A percentile compares a stretch with the other conserved stretches of the same genome.
Evolutionary conservation across 2,113 vertebrate genomes (phyloP).

Genomic region (Miniopterus natalensis): DNA sequence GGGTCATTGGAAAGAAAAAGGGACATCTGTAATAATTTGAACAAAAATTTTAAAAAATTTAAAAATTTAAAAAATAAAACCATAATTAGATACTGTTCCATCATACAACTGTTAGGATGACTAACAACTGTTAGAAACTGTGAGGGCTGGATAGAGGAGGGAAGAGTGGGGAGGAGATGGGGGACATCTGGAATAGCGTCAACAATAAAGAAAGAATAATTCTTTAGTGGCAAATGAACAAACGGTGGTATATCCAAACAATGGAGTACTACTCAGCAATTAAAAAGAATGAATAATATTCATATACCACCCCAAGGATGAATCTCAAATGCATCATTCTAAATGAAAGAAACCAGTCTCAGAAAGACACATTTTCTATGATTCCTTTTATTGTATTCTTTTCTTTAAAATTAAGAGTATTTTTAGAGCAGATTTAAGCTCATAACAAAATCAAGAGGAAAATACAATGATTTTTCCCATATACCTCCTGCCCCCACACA

Average conservation of each 20-base stretch:
- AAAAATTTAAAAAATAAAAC: neutral
- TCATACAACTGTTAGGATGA: neutral
- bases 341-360: neutral
- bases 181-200: neutral
- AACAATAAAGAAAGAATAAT: neutral
- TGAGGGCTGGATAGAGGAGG: neutral
- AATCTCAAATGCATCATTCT: neutral
- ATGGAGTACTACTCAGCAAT: neutral
- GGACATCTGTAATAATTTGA: no score
- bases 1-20: no score
- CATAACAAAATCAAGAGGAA: neutral
- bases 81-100: neutral
- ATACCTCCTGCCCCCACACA: neutral
- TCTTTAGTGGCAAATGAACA: neutral
- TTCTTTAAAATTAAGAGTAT: neutral
- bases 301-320: neutral
- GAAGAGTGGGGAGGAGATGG: neutral
- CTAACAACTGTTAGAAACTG: neutral
- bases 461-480: neutral
- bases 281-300: neutral
- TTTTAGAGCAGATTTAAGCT: neutral
- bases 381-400: neutral
- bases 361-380: neutral
- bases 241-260: neutral
- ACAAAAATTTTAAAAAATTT: no score